Conservation (phyloP, 2,888 invertebrate genomes). For the Stenoptilia bipunctidactyla region DNA sequence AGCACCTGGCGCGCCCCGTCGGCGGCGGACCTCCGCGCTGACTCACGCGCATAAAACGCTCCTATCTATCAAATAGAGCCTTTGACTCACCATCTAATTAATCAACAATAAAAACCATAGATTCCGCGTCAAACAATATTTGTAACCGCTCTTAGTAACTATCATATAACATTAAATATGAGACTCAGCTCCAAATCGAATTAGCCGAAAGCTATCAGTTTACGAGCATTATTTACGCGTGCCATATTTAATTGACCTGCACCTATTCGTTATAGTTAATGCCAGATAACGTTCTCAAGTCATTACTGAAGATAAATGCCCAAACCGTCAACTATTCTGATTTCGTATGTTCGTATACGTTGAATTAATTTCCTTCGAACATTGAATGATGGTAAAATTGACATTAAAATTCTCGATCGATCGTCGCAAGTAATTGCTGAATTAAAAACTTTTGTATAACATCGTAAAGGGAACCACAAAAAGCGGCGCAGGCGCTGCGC, state of each 20-base stretch:
- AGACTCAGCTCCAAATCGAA: constrained; percentile 22
- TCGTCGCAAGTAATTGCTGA: constrained; percentile 68
- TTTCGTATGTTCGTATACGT: constrained; percentile 32
- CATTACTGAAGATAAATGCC: constrained; percentile 58
- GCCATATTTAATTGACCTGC: constrained; percentile 51
- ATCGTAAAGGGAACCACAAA: constrained; percentile 61
- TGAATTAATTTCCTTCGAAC: constrained; percentile 61
- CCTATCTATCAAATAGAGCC: no score
- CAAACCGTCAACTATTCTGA: constrained; percentile 18
- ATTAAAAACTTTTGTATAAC: constrained; percentile 68
- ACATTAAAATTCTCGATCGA: constrained; percentile 64
- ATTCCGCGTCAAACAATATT: not conserved
- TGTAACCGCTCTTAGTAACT: constrained; percentile 10
- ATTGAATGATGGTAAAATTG: constrained; percentile 67
- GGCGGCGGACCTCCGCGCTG: constrained; percentile 27
- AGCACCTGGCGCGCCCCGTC: constrained; percentile 13
- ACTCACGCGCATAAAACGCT: constrained; percentile 13
- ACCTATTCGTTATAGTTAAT: constrained; percentile 50
- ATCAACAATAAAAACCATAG: not conserved
- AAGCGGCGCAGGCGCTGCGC: constrained; percentile 35
- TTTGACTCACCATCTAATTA: not conserved
- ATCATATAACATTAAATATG: constrained; percentile 16
- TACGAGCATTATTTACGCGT: constrained; percentile 46
- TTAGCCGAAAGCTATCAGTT: constrained; percentile 40
- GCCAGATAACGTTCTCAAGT: constrained; percentile 47